Conservation (phyloP, 2,113 vertebrate species). For the Sander lucioperca region DNA sequence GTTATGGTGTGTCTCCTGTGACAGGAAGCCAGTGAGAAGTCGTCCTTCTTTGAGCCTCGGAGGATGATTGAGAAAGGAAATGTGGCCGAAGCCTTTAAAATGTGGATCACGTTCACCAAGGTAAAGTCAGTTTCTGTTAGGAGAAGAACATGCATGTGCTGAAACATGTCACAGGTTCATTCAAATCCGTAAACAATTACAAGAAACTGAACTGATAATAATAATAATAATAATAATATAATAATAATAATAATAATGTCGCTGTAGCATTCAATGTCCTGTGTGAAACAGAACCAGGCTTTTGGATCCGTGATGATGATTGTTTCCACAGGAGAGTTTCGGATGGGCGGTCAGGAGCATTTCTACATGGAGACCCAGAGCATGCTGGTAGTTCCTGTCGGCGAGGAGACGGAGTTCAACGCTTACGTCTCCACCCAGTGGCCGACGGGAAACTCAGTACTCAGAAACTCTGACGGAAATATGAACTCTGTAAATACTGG, state of each 20-base stretch:
- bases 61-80: conserved; percentile 72
- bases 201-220: too few relatives aligned
- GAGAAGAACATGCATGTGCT: neutral
- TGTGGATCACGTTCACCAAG: conserved; percentile 74
- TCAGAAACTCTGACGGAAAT: too few relatives aligned
- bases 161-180: too few relatives aligned
- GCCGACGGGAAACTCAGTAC: conserved; percentile 82
- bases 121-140: conserved; percentile 41
- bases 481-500: too few relatives aligned
- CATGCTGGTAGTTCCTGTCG: conserved; percentile 86
- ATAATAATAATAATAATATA: too few relatives aligned
- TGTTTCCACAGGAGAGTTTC: conserved; percentile 82
- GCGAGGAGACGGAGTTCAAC: conserved; percentile 87
- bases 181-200: too few relatives aligned
- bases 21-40: conserved; percentile 81
- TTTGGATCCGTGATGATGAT: too few relatives aligned
- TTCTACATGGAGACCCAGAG: conserved; percentile 93
- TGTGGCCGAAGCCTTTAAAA: conserved; percentile 70
- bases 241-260: too few relatives aligned
- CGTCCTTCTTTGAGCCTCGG: conserved; percentile 76
- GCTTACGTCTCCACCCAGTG: conserved; percentile 86
- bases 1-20: neutral
- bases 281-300: neutral
- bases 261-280: neutral
- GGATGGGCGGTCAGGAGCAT: conserved; percentile 88